Base-by-base conservation (phyloP, 2,113 vertebrate genomes). In the Myocastor coypus region DNA sequence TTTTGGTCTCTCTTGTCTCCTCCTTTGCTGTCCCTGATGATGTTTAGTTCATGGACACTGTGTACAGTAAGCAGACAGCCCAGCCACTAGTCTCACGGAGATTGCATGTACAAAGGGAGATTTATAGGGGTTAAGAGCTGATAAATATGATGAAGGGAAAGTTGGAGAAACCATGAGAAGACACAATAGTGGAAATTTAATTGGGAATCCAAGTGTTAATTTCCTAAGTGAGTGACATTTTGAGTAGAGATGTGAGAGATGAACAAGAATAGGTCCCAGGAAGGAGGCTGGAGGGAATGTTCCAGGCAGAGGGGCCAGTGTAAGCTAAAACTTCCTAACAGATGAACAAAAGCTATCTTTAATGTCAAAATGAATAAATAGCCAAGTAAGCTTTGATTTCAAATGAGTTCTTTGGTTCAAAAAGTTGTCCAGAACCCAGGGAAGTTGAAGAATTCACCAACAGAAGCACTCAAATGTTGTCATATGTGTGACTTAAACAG, bases 401-500 rank as follows among this genome's bases (percentile, higher is more conserved):
- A 91, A 69, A 91, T 89, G 89, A 75, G 46, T 92, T 59, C 37
- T 83, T 52, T 52, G 34, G 28, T 66, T 84, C 17, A n/a, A n/a
- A 46, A 81, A 16, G 50, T 83, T 85, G 86, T 19, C 46, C 32
- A 64, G 75, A 85, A 46, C 34, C 81, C 26, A 69, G 50, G 52
- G 63, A 89, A 71, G 26, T 37, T 9, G 32, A 89, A 34, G 32
- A 37, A 50, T 92, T 69, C 22, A 82, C 69, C 64, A 69, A 84
- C 0, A 3, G 64, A 87, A 88, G 30, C 22, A 24, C 30, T 73
- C 71, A 91, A n/a, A 32, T 59, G 17, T 84, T 85, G 50, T 59
- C 40, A 34, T 28, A 59, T 59, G 37, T 95, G 92, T 66, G 80
- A 94, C 50, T 94, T 78, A 82, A 85, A 83, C 50, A 91, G 73